Base-by-base conservation (phyloP, 2,888 invertebrate species). In the Hypomecis punctinalis region DNA sequence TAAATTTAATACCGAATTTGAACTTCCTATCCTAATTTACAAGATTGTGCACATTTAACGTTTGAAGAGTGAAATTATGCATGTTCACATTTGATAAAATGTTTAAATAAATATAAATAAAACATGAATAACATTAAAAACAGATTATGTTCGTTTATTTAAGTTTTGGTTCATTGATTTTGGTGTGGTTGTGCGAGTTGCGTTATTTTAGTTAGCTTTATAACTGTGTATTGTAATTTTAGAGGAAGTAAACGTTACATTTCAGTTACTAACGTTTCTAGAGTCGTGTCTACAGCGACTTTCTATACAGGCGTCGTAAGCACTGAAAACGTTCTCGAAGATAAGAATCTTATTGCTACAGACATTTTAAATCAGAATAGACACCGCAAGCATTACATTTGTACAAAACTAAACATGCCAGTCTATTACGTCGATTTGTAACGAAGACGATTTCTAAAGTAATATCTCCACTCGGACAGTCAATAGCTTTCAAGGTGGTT, bases 41-140 rank as follows among this genome's bases (percentile, higher is more conserved):
- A 60, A 53, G 72, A 78, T 60, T 60, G 7, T 87, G 91, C 91
- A 91, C 91, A 80, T 74, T 23, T 88, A 82, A 82, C 78, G 74
- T 79, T 73, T 72, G 70, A 81, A 74, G 77, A 78, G 81, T 78
- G 74, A 79, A 81, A 79, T 79, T 78, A 70, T 90, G 90, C 90
- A 91, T 91, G 90, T 85, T 81, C 84, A 88, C 88, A 82, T 76
- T 61, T 61, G 55, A 63, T 55, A 57, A 49, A 63, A 40, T 48
- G 36, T 37, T 2, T 56, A 64, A 55, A 53, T 56, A 65, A 51
- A 52, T 54, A 48, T 48, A 10, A 43, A 55, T 42, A 68, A 66
- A 68, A 54, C 33, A 55, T 62, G 42, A 66, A 69, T 53, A 63
- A 39, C 48, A 53, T 53, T 47, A 53, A 13, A 1, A n/a, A 9